Evolutionary conservation across 1,140 invertebrate genomes (phyloP), one percentile per base, ranked within the genome.

Genomic region (Chironomus tepperi): DNA sequence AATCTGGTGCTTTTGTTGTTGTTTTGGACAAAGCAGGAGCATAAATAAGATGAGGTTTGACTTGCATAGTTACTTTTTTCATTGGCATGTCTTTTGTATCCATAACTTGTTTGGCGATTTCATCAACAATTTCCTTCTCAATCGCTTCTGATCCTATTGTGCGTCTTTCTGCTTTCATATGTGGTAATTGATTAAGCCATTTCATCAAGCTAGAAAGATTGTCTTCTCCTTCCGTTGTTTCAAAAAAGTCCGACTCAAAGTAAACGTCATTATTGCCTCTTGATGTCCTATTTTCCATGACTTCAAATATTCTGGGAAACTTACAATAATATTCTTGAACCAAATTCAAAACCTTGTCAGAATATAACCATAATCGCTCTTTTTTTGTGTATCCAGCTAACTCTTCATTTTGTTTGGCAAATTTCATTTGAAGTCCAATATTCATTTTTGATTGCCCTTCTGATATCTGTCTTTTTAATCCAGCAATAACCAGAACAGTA

Each of bases 341-440:
- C 0, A 91, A 80, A n/a, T 90, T 83, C 0, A 94, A 78, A 12
- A 91, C 87, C 77, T 92, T 90, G n/a, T 84, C 77, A 1, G 95
- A 94, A 80, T 96, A 98, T 7, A 88, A 80, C 95, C 95, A 98
- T 21, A 86, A 81, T 76, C 87, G 87, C 15, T 87, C 86, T 79
- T 89, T 92, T 73, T 85, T 90, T 0, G 95, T 95, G 80, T 91
- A 97, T 9, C 94, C 95, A 34, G 89, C 86, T 0, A 95, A 86
- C 83, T 92, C 84, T 79, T 86, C 85, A 77, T 89, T 88, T 80
- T 86, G 75, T 81, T 93, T 95, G 74, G 91, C 94, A 78, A 92
- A 95, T 81, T 98, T 98, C 1, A 99, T 84, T 82, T 96, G 94
- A 10, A 98, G 84, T 0, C 96, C 97, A 42, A 98, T 87, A 80